Conservation (phyloP, 2,113 vertebrate genomes). For the Megaceryle maxima region DNA sequence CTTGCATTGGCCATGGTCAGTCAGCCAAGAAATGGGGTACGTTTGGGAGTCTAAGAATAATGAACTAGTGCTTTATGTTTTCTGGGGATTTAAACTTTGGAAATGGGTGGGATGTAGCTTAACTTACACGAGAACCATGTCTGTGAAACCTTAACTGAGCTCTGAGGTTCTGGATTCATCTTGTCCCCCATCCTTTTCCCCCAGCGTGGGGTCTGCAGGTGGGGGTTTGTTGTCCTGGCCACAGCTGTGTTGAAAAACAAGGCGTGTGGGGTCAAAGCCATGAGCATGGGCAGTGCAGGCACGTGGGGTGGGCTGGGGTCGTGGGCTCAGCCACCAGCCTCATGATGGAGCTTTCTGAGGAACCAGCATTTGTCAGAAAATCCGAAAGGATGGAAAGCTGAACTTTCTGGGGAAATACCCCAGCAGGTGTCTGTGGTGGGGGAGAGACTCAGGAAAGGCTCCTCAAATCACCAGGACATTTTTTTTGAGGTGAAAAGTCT, state of each 20-base stretch:
- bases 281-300: fast-evolving
- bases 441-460: not conserved
- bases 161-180: fast-evolving
- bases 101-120: not conserved
- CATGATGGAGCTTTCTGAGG: not conserved
- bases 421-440: too few relatives aligned
- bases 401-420: not conserved
- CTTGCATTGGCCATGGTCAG: fast-evolving
- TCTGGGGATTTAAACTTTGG: not conserved
- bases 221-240: not conserved
- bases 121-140: fast-evolving
- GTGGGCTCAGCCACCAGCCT: fast-evolving
- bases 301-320: fast-evolving
- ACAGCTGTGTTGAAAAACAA: not conserved
- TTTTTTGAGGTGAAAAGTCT: not conserved
- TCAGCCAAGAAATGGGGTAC: fast-evolving
- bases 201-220: fast-evolving
- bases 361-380: not conserved
- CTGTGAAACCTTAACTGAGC: not conserved
- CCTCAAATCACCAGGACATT: not conserved
- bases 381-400: not conserved
- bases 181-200: not conserved
- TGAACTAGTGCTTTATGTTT: fast-evolving
- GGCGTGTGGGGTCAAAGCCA: not conserved
- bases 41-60: not conserved